Conservation (phyloP, 2,113 vertebrate genomes). For the Corvus cornix region DNA sequence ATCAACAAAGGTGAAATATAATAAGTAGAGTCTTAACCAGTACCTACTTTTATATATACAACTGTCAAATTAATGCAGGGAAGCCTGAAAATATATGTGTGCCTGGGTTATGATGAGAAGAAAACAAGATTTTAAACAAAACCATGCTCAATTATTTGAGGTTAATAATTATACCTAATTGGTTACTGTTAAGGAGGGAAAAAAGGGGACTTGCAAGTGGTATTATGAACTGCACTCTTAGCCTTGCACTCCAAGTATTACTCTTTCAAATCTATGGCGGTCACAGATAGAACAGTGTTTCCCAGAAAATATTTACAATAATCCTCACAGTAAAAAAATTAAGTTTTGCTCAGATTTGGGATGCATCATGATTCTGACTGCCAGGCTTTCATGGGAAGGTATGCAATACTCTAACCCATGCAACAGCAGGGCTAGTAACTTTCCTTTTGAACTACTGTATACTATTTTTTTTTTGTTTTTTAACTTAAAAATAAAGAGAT, state of each 20-base stretch:
- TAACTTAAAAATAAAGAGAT: not conserved
- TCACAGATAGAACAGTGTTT: not conserved
- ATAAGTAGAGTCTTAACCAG: not conserved
- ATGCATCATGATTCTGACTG: not conserved
- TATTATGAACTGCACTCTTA: not conserved
- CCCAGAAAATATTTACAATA: not conserved
- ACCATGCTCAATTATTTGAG: fast-evolving
- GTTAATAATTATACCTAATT: not conserved
- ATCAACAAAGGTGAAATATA: not conserved
- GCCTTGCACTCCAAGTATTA: not conserved
- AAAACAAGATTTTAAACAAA: not conserved
- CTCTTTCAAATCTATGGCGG: not conserved
- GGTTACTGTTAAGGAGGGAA: not conserved
- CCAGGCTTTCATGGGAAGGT: not conserved
- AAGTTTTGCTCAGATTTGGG: not conserved
- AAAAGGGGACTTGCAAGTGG: not conserved
- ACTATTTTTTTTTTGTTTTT: not conserved
- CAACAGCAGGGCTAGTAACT: not conserved
- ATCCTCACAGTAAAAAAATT: not conserved
- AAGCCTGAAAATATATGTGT: not conserved
- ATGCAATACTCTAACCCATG: not conserved
- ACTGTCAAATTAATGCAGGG: not conserved
- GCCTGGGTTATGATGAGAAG: not conserved
- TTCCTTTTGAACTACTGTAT: not conserved
- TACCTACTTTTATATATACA: not conserved